Evolutionary conservation across 2,888 invertebrate genomes (phyloP).

Genomic region (Unio pictorum): DNA sequence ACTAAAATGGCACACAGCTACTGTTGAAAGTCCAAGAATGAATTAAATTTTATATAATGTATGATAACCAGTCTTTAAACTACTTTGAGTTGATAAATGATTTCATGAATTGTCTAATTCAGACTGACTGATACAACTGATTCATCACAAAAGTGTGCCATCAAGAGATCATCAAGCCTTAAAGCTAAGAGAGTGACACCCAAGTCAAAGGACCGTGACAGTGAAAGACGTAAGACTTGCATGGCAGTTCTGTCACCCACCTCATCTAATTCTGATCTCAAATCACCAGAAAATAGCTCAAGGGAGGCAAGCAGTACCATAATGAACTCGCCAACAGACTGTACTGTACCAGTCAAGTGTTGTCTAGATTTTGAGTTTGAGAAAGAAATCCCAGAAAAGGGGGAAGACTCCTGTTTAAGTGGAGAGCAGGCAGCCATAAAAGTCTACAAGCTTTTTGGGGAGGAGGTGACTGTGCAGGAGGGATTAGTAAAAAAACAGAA

Average conservation of each 20-base stretch:
- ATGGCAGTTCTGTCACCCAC: constrained; percentile 57
- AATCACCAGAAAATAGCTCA: neutral
- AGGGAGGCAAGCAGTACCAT: neutral
- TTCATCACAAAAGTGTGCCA: neutral
- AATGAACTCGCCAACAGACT: neutral
- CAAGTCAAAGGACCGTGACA: constrained; percentile 40
- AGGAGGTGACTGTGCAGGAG: constrained; percentile 48
- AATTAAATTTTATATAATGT: too few species aligned
- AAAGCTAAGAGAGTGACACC: constrained; percentile 49
- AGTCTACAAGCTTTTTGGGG: constrained; percentile 49
- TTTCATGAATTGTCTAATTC: too few species aligned
- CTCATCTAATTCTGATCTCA: constrained; percentile 11
- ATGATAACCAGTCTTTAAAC: too few species aligned
- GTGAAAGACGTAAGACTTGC: constrained; percentile 60
- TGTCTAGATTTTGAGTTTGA: constrained; percentile 10
- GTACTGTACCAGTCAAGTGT: constrained; percentile 7
- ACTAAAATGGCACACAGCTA: too few species aligned
- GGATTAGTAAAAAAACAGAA: constrained; percentile 56
- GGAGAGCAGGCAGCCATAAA: constrained; percentile 21
- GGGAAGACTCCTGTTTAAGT: constrained; percentile 7
- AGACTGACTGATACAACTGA: too few species aligned
- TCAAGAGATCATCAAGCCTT: constrained; percentile 64
- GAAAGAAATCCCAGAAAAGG: neutral
- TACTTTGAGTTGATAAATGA: too few species aligned
- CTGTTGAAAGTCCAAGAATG: too few species aligned